phyloP scores from a whole-genome alignment of 2,888 invertebrate species.

The Polylopha cassiicola region DNA sequence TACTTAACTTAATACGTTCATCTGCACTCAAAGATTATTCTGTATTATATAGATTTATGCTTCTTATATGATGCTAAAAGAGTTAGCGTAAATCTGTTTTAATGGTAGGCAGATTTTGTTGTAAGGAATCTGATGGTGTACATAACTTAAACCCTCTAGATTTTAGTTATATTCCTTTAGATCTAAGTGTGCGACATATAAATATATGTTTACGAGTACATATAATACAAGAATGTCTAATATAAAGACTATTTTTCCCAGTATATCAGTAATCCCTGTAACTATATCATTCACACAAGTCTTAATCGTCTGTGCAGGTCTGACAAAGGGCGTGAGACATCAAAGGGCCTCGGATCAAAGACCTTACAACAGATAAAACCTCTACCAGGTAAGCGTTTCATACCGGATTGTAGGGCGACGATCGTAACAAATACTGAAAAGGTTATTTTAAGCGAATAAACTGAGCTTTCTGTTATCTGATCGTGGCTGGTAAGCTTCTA shows the following conservation, averaged over 20 bases:
- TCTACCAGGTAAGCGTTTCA: constrained; percentile 51
- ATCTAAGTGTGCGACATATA: no score
- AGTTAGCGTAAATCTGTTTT: no score
- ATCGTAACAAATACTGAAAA: constrained; percentile 48
- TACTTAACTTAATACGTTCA: no score
- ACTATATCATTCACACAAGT: constrained; percentile 46
- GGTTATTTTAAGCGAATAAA: constrained; percentile 29
- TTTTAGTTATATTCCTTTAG: no score
- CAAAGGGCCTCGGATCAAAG: constrained; percentile 50
- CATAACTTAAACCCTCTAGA: no score
- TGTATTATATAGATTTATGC: no score
- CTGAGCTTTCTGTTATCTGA: constrained; percentile 20
- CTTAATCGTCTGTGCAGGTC: constrained; percentile 58
- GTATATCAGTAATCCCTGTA: constrained; percentile 22
- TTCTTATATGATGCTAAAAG: no score
- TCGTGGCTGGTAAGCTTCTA: constrained; percentile 10
- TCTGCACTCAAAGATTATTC: no score
- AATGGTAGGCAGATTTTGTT: no score
- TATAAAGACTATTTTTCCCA: constrained; percentile 1
- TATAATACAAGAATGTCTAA: no score
- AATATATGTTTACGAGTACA: no score
- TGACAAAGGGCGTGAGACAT: constrained; percentile 56
- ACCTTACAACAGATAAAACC: constrained; percentile 60
- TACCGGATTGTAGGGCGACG: constrained; percentile 64
- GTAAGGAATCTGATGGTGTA: no score